These are phyloP conservation scores for Dromaius novaehollandiae DNA, from an alignment of 2,113 vertebrate genomes.

Conservation along the genomic window DNA sequence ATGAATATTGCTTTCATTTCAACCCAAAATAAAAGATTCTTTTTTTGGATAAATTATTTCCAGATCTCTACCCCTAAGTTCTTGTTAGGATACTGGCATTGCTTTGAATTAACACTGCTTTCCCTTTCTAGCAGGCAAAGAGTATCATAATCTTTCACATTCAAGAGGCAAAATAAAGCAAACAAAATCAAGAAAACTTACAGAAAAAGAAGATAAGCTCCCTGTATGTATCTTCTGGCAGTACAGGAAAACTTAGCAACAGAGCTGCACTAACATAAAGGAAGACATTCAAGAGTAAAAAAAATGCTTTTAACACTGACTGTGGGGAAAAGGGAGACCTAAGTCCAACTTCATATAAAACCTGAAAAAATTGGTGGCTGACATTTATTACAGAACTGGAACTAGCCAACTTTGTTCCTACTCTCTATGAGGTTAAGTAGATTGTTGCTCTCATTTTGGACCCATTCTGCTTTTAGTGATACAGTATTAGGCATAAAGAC, in stretches of 20 bases:
- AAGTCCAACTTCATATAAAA: constrained; percentile 12
- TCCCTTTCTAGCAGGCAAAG: constrained; percentile 68
- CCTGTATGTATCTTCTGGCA: constrained; percentile 56
- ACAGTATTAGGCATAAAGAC: background rate
- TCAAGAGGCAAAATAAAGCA: constrained; percentile 43
- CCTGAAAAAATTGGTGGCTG: background rate
- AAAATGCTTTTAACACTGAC: background rate
- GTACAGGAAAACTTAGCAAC: background rate
- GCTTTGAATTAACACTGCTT: constrained; percentile 27
- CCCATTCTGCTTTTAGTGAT: background rate
- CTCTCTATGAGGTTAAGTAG: background rate
- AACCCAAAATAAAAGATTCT: background rate
- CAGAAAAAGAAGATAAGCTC: constrained; percentile 53
- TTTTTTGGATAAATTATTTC: constrained; percentile 10
- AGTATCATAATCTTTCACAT: constrained; percentile 22
- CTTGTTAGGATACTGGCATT: background rate
- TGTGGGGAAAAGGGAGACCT: background rate
- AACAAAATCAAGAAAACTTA: constrained; percentile 50
- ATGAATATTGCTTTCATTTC: constrained; percentile 22
- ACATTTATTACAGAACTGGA: background rate
- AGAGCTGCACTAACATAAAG: background rate
- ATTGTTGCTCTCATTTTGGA: background rate
- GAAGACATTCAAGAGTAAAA: background rate
- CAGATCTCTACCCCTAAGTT: background rate
- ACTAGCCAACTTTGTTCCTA: background rate